Evolutionary conservation across 2,888 invertebrate species (phyloP).

Genomic region (Myopa tessellatipennis): DNA sequence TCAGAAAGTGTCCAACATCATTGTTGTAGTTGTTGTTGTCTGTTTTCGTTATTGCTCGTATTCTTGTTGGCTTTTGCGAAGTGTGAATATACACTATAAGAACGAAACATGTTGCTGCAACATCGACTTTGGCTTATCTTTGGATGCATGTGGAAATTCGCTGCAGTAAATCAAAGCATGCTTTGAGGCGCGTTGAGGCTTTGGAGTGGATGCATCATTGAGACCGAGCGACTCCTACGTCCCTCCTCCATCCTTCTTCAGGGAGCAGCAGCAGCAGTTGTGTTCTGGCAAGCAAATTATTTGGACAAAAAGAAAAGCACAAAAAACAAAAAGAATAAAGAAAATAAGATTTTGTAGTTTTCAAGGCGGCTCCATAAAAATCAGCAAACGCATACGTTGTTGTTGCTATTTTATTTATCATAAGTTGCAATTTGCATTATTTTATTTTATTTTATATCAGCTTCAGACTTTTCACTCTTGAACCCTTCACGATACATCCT

Average conservation of each 20-base stretch:
- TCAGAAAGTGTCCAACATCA: no score
- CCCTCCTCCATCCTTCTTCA: no score
- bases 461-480: no score
- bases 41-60: no score
- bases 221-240: not conserved
- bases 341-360: not conserved
- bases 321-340: not conserved
- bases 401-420: slow-evolving; percentile 17
- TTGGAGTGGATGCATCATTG: not conserved
- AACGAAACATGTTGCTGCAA: no score
- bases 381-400: slow-evolving; percentile 7
- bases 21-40: no score
- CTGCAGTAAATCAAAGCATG: slow-evolving; percentile 45
- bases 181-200: slow-evolving; percentile 36
- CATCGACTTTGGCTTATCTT: slow-evolving; percentile 19
- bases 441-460: not conserved
- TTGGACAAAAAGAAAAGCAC: not conserved
- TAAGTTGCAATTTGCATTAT: slow-evolving; percentile 25
- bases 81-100: no score
- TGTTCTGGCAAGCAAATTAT: not conserved
- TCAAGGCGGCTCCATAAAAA: slow-evolving; percentile 21
- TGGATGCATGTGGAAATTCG: slow-evolving; percentile 31
- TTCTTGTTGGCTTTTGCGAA: no score
- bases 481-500: no score
- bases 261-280: no score